These are phyloP conservation scores for Pangasius larnaudii DNA, from an alignment of 2,797 vertebrate species.

Conservation along the genomic window DNA sequence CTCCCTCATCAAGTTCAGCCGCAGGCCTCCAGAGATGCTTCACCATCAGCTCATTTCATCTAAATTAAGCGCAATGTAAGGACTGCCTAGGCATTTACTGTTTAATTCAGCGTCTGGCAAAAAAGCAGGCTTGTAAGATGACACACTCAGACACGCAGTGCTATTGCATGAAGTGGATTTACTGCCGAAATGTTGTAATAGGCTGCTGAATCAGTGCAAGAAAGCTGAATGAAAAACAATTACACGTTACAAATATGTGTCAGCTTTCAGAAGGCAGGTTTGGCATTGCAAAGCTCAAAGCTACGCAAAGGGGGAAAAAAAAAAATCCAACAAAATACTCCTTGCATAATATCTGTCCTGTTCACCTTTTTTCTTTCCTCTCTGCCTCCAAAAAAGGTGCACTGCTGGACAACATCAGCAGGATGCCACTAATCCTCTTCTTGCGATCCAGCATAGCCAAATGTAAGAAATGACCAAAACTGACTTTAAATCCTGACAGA, in stretches of 20 bases:
- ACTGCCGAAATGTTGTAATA: neutral
- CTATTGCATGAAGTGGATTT: slow-evolving; percentile 10
- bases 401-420: slow-evolving; percentile 49
- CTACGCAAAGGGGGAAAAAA: neutral
- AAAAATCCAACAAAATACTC: neutral
- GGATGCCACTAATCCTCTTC: slow-evolving; percentile 66
- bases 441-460: slow-evolving; percentile 58
- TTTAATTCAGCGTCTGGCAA: slow-evolving; percentile 23
- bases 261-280: neutral
- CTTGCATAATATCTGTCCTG: slow-evolving; percentile 29
- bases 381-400: slow-evolving; percentile 51
- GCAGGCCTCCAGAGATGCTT: slow-evolving; percentile 33
- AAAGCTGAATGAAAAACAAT: slow-evolving; percentile 1
- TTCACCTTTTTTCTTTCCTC: slow-evolving; percentile 2
- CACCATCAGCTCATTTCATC: slow-evolving; percentile 27
- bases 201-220: neutral
- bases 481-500: slow-evolving; percentile 56
- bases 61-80: slow-evolving; percentile 41
- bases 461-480: slow-evolving; percentile 43
- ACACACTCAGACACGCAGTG: neutral
- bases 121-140: slow-evolving; percentile 2
- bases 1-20: slow-evolving; percentile 36
- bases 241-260: neutral
- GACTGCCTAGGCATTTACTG: slow-evolving; percentile 24
- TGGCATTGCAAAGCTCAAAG: neutral